Percentiles rank a stretch among this genome's conserved stretches.
Evolutionary conservation across 2,113 vertebrate genomes (phyloP).

Genomic region (Sinocyclocheilus anophthalmus): DNA sequence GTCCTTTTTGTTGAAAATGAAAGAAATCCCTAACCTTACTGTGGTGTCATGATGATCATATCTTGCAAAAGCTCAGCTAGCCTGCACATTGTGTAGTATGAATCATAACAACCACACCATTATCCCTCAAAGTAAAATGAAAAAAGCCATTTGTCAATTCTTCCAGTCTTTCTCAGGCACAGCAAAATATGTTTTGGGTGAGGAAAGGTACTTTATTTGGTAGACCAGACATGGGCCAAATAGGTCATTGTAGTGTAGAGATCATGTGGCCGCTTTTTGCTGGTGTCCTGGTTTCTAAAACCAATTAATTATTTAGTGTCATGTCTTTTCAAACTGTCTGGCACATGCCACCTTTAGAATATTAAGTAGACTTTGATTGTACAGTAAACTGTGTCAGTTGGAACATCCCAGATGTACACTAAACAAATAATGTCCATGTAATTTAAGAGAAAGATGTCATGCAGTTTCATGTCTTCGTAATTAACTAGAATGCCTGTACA

Average conservation of each 20-base stretch:
- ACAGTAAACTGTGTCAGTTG: background rate
- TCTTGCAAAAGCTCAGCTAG: background rate
- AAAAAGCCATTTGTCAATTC: slow-evolving; percentile 10
- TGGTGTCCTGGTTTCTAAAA: background rate
- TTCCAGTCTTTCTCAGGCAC: background rate
- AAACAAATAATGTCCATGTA: background rate
- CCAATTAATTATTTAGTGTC: background rate
- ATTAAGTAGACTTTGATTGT: background rate
- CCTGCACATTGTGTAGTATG: background rate
- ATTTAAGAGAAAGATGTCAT: background rate
- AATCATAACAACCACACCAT: slow-evolving; percentile 7
- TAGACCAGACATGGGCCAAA: background rate
- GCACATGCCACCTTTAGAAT: background rate
- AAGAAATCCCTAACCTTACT: background rate
- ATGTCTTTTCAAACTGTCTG: background rate
- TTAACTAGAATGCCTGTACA: background rate
- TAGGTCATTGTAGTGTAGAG: slow-evolving; percentile 13
- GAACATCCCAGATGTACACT: background rate
- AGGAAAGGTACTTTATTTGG: slow-evolving; percentile 10
- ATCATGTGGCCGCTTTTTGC: background rate
- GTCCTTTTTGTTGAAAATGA: slow-evolving; percentile 16
- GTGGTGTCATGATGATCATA: background rate
- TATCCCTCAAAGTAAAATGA: slow-evolving; percentile 14
- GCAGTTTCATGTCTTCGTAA: background rate
- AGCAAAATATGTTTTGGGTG: background rate